Evolutionary conservation across 2,113 vertebrate species (phyloP).

Genomic region (Empidonax traillii): DNA sequence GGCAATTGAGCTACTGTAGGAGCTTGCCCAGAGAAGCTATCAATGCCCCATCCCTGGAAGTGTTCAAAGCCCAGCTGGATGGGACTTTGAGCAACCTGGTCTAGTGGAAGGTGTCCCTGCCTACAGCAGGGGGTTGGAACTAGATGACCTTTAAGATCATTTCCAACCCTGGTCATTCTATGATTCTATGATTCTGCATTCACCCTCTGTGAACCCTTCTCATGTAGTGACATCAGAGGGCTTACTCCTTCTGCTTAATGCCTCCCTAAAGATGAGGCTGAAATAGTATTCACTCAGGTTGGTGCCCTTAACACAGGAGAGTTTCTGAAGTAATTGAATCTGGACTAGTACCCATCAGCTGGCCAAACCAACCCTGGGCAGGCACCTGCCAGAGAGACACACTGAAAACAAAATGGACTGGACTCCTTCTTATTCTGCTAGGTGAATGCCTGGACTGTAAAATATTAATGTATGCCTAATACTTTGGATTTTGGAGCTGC

Average conservation of each 20-base stretch:
- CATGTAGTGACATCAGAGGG: background rate
- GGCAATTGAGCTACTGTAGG: background rate
- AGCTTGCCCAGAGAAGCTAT: background rate
- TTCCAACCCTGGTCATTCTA: background rate
- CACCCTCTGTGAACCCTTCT: background rate
- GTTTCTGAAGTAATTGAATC: background rate
- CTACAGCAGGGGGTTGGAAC: background rate
- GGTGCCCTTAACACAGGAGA: background rate
- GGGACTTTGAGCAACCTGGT: background rate
- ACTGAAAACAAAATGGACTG: background rate
- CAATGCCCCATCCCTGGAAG: background rate
- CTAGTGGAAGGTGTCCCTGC: background rate
- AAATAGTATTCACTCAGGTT: background rate
- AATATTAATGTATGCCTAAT: background rate
- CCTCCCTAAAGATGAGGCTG: background rate
- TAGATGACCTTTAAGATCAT: background rate
- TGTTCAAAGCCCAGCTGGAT: background rate
- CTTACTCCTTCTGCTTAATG: background rate
- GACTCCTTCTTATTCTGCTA: background rate
- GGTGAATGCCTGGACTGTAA: background rate
- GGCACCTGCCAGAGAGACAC: background rate
- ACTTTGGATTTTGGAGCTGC: background rate
- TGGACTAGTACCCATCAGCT: background rate
- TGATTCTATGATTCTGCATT: background rate
- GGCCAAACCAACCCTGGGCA: background rate